Conservation (phyloP, 2,797 vertebrate species). For the Sebastes aleutianus region DNA sequence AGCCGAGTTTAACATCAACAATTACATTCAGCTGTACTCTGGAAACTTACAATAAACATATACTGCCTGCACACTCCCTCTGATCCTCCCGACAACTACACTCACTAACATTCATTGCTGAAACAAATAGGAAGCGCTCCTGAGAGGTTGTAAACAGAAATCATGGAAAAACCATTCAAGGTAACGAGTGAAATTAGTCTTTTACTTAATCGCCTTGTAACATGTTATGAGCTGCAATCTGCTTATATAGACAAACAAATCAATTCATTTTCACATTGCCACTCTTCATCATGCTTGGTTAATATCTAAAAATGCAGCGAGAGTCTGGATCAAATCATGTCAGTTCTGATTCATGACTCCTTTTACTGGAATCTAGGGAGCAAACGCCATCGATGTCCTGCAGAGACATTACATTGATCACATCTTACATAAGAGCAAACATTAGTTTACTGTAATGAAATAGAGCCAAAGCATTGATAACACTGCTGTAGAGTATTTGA, state of each 20-base stretch:
- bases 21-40: constrained; percentile 34
- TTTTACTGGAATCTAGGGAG: constrained; percentile 23
- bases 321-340: constrained; percentile 49
- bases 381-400: constrained; percentile 7
- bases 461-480: not conserved
- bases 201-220: not conserved
- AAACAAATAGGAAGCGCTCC: not conserved
- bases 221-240: not conserved
- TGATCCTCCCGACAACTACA: not conserved
- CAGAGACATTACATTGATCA: constrained; percentile 1
- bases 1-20: constrained; percentile 22
- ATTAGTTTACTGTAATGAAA: not conserved
- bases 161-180: not conserved
- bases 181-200: not conserved
- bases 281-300: not conserved
- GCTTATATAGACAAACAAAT: not conserved
- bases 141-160: not conserved
- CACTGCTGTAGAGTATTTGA: not conserved
- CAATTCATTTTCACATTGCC: not conserved
- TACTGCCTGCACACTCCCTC: not conserved
- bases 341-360: constrained; percentile 13
- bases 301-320: not conserved
- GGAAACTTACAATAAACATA: constrained; percentile 44
- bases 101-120: not conserved
- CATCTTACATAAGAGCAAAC: constrained; percentile 2